phyloP scores from a whole-genome alignment of 2,113 vertebrate species.

The Pterocles orientalis region DNA sequence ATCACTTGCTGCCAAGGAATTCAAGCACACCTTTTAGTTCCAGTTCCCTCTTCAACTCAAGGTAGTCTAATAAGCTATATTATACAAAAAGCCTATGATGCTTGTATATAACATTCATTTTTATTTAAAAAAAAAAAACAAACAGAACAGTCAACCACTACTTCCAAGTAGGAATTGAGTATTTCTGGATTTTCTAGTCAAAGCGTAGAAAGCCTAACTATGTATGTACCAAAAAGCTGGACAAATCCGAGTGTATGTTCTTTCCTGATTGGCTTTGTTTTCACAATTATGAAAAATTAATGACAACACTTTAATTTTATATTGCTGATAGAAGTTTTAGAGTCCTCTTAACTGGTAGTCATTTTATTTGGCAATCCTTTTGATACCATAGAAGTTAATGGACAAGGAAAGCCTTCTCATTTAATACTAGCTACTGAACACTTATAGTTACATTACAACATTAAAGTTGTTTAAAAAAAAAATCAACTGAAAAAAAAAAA shows the following conservation, averaged over 20 bases:
- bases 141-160: background rate
- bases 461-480: background rate
- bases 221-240: background rate
- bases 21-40: background rate
- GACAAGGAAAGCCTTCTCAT: background rate
- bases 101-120: background rate
- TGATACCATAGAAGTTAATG: background rate
- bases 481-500: background rate
- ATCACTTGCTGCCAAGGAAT: background rate
- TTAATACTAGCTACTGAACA: background rate
- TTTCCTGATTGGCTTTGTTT: background rate
- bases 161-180: background rate
- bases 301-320: background rate
- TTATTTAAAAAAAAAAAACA: background rate
- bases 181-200: background rate
- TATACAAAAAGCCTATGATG: background rate
- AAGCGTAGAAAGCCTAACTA: background rate
- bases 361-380: background rate
- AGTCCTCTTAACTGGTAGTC: background rate
- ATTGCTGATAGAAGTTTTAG: background rate
- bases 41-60: background rate
- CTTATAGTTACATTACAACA: background rate
- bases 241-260: background rate
- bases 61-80: background rate
- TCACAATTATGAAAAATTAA: background rate